Percentiles rank a stretch among this genome's conserved stretches.
phyloP scores from a whole-genome alignment of 1,140 invertebrate species.

The Nylanderia fulva region DNA sequence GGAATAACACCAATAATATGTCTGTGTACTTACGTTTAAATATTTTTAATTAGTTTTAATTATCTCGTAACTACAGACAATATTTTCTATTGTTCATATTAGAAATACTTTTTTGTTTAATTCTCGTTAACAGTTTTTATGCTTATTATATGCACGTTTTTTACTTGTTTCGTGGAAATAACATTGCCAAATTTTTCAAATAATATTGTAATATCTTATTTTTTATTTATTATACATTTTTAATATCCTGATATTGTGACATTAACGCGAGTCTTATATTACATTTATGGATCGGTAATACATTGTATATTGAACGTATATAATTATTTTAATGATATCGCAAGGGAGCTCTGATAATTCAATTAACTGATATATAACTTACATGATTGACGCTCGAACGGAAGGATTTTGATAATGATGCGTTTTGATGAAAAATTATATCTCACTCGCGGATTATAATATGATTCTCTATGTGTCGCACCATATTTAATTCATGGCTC shows the following conservation, averaged over 20 bases:
- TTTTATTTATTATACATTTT: slow-evolving; percentile 11
- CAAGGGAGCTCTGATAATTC: slow-evolving; percentile 14
- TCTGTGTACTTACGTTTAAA: background rate
- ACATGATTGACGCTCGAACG: background rate
- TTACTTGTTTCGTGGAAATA: background rate
- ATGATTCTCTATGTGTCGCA: slow-evolving; percentile 13
- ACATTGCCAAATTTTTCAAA: background rate
- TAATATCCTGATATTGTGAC: background rate
- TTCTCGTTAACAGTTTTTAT: background rate
- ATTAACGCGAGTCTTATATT: background rate
- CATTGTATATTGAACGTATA: slow-evolving; percentile 27
- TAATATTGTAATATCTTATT: no score
- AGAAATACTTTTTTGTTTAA: background rate
- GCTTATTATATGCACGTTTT: background rate
- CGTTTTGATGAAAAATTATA: slow-evolving; percentile 36
- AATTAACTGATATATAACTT: slow-evolving; percentile 29
- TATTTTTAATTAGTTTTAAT: background rate
- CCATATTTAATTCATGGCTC: slow-evolving; percentile 51
- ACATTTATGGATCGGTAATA: background rate
- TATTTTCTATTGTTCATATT: background rate
- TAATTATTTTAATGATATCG: slow-evolving; percentile 27
- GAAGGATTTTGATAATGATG: slow-evolving; percentile 3
- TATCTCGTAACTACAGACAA: background rate
- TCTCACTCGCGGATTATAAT: background rate
- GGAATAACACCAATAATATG: background rate